phyloP scores from a whole-genome alignment of 2,888 invertebrate genomes.

The Oligia latruncula region DNA sequence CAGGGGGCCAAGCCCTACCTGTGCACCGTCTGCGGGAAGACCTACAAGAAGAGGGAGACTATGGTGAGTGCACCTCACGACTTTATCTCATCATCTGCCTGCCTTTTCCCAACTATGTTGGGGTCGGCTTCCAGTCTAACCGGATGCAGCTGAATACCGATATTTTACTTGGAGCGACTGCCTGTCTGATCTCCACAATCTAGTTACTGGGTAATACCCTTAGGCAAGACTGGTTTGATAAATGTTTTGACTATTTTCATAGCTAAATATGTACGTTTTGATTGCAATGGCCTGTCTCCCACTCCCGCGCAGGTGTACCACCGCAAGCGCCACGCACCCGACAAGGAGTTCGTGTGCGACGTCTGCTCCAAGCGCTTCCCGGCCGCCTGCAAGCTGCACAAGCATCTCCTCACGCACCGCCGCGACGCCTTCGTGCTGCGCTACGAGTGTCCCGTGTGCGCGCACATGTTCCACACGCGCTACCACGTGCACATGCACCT shows the following conservation, averaged over 20 bases:
- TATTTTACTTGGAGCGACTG: too few relatives aligned
- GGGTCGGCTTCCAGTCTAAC: too few relatives aligned
- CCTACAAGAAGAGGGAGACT: slow-evolving; percentile 81
- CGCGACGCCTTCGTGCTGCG: slow-evolving; percentile 75
- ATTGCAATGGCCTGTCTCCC: too few relatives aligned
- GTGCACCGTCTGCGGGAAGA: slow-evolving; percentile 81
- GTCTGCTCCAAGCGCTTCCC: slow-evolving; percentile 82
- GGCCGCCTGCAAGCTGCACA: slow-evolving; percentile 80
- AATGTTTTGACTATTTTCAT: background rate
- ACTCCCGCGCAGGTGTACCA: slow-evolving; percentile 80
- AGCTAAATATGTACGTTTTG: background rate
- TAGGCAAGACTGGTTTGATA: too few relatives aligned
- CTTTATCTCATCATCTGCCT: background rate
- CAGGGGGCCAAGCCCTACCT: slow-evolving; percentile 79
- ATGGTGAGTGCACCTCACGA: slow-evolving; percentile 74
- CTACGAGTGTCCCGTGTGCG: slow-evolving; percentile 87
- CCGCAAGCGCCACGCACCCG: slow-evolving; percentile 78
- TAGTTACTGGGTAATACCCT: too few relatives aligned
- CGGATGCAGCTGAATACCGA: too few relatives aligned
- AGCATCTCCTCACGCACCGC: slow-evolving; percentile 78
- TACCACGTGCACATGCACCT: slow-evolving; percentile 88
- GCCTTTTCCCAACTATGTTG: too few relatives aligned
- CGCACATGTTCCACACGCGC: slow-evolving; percentile 86
- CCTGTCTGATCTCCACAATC: too few relatives aligned
- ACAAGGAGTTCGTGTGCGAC: slow-evolving; percentile 78